These are phyloP conservation scores for Pseudochirops cupreus DNA, from an alignment of 2,797 vertebrate species.

Conservation along the genomic window DNA sequence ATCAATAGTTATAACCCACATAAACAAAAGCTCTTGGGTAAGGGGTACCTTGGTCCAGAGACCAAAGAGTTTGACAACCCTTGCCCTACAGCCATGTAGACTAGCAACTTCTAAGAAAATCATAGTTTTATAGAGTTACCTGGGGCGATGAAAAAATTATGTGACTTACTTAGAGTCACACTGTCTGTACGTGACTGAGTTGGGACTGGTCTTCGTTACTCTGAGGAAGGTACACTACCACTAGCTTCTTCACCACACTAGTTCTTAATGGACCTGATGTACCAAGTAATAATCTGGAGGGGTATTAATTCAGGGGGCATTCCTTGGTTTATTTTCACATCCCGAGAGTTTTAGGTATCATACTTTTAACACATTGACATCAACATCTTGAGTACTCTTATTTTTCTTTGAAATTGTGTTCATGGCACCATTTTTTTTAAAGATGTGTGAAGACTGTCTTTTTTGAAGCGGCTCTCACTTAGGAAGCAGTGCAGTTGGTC, in stretches of 20 bases:
- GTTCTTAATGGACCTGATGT: not conserved
- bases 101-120: not conserved
- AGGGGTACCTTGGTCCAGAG: not conserved
- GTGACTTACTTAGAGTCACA: not conserved
- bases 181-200: not conserved
- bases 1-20: not conserved
- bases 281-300: not conserved
- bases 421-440: conserved; percentile 53
- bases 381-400: not conserved
- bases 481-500: conserved; percentile 51
- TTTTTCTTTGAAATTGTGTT: conserved; percentile 15
- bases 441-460: conserved; percentile 30
- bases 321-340: not conserved
- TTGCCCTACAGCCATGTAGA: not conserved
- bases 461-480: conserved; percentile 40
- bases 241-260: not conserved
- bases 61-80: not conserved
- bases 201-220: not conserved
- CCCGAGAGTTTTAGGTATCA: not conserved
- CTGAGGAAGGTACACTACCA: not conserved
- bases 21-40: not conserved
- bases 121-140: not conserved
- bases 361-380: conserved; percentile 15
- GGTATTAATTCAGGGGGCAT: not conserved
- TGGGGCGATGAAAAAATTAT: not conserved